Base-by-base conservation (phyloP, 2,888 invertebrate genomes). In the Troides aeacus region DNA sequence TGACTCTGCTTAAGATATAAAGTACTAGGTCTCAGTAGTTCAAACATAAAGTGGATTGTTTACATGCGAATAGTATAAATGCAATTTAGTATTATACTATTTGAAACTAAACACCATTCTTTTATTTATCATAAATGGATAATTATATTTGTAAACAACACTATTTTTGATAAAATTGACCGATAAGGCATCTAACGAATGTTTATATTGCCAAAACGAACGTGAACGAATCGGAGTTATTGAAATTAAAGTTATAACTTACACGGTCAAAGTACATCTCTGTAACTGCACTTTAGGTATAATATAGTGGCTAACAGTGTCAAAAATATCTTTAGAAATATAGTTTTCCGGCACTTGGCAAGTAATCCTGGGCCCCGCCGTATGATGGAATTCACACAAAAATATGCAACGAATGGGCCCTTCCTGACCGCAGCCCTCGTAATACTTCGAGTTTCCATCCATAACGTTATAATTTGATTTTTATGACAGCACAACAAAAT, bases 211-310 rank as follows among this genome's bases (percentile, higher is more conserved):
- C 8, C 21, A 56, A 56, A 56, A 15, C 12, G 12, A 56, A 56
- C n/a, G 56, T 56, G n/a, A 12, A 42, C 42, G 15, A n/a, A 56
- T 7, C 56, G 21, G 6, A 56, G 18, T 21, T 56, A n/a, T 56
- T 8, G n/a, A 56, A 21, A n/a, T 56, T 1, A 56, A 56, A n/a
- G 21, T 46, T 50, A 60, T 62, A 64, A 93, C 95, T 94, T 93
- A 96, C 95, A 97, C 95, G 71, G 96, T 97, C 78, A 97, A 94
- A 42, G 96, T 95, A 81, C 96, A 95, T 77, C 96, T 92, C 80
- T 96, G 95, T 5, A 97, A 90, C 81, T 97, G 96, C 66, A 95
- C 95, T 89, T 97, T 97, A 8, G 97, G 97, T 82, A 97, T 97
- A 71, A 97, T 95, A 83, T 96, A 97, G 76, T 95, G 96, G 84